Evolutionary conservation across 2,888 invertebrate genomes (phyloP).

Genomic region (Nephrotoma flavescens): DNA sequence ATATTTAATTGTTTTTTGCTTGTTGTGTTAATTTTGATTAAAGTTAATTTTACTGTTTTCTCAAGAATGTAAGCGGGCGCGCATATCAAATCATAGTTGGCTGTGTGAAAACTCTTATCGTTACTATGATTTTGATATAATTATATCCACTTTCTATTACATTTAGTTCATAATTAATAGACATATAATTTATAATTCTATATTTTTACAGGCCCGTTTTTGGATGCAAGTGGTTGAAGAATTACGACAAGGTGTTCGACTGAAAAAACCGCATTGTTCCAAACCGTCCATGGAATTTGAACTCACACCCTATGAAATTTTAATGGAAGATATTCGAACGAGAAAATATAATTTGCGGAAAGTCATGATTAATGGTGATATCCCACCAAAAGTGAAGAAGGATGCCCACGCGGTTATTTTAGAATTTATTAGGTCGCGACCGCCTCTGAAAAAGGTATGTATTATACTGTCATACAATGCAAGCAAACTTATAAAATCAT

Average conservation of each 20-base stretch:
- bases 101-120: background rate
- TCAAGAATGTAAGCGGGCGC: background rate
- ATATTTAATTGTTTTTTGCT: background rate
- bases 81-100: background rate
- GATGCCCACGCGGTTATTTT: slow-evolving; percentile 92
- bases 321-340: slow-evolving; percentile 90
- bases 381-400: slow-evolving; percentile 73
- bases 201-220: slow-evolving; percentile 61
- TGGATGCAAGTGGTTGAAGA: slow-evolving; percentile 94
- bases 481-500: background rate
- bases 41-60: background rate
- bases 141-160: background rate
- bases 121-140: background rate
- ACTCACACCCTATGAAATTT: slow-evolving; percentile 88
- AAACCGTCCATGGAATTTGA: slow-evolving; percentile 78
- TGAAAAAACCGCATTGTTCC: slow-evolving; percentile 76
- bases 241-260: slow-evolving; percentile 76
- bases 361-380: slow-evolving; percentile 66
- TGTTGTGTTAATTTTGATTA: background rate
- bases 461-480: background rate
- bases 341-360: slow-evolving; percentile 77
- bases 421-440: slow-evolving; percentile 91
- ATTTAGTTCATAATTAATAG: background rate
- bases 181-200: background rate
- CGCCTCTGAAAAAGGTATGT: slow-evolving; percentile 76